These are phyloP conservation scores for Eustalomyia histrio DNA, from an alignment of 2,888 invertebrate species.

Conservation along the genomic window DNA sequence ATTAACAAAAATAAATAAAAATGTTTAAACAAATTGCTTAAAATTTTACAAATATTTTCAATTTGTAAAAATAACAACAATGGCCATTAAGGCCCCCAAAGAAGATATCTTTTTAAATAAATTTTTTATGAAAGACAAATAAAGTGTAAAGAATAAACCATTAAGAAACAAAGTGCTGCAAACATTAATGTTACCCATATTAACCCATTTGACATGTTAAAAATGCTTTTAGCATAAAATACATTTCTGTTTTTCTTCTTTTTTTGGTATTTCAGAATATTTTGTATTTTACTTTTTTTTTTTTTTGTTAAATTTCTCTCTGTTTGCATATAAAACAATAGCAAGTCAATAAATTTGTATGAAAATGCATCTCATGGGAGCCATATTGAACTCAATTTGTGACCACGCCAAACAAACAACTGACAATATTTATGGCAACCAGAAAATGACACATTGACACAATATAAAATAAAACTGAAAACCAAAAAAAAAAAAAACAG, in stretches of 20 bases:
- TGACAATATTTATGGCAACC: slow-evolving; percentile 66
- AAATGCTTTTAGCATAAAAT: slow-evolving; percentile 65
- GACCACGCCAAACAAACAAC: slow-evolving; percentile 61
- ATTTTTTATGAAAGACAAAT: neutral
- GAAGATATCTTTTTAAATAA: neutral
- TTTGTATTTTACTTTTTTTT: slow-evolving; percentile 27
- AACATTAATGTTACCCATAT: slow-evolving; percentile 56
- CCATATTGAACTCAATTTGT: slow-evolving; percentile 66
- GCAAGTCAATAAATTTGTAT: slow-evolving; percentile 64
- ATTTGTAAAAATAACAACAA: neutral
- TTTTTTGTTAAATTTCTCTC: slow-evolving; percentile 20
- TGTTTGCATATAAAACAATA: slow-evolving; percentile 65
- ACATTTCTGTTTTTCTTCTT: slow-evolving; percentile 19
- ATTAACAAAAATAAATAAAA: neutral
- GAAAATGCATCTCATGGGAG: slow-evolving; percentile 66
- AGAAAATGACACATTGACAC: slow-evolving; percentile 66
- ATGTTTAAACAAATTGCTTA: slow-evolving; percentile 8
- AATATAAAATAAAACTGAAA: slow-evolving; percentile 54
- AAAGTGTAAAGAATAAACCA: slow-evolving; percentile 28
- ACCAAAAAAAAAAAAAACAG: slow-evolving; percentile 28
- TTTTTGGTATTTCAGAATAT: neutral
- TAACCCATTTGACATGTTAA: slow-evolving; percentile 62
- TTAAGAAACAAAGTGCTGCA: slow-evolving; percentile 52
- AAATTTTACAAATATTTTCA: slow-evolving; percentile 20
- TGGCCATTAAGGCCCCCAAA: slow-evolving; percentile 34